These are phyloP conservation scores for Cataglyphis cursor DNA, from an alignment of 2,888 invertebrate genomes.

Conservation along the genomic window DNA sequence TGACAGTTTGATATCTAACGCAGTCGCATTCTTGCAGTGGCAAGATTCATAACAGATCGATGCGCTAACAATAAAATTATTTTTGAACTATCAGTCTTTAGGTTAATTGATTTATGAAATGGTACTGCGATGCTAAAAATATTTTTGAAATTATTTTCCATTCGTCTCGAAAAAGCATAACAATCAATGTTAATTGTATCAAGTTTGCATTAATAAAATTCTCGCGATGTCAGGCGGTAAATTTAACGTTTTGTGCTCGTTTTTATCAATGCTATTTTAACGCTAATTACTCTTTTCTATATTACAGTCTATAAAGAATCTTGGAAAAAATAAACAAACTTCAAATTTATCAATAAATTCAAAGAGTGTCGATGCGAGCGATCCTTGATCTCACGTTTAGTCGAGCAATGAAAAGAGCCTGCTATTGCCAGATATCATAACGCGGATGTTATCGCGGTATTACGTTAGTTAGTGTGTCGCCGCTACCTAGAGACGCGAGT, in stretches of 20 bases:
- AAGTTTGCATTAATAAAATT: neutral
- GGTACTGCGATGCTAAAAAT: neutral
- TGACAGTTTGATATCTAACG: neutral
- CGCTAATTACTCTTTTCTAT: neutral
- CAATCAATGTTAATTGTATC: neutral
- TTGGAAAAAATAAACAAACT: neutral
- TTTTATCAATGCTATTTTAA: neutral
- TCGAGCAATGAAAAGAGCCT: conserved; percentile 28
- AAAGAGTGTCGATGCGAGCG: neutral
- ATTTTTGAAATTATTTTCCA: neutral
- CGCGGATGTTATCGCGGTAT: conserved; percentile 38
- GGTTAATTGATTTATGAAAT: neutral
- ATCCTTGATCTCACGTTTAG: neutral
- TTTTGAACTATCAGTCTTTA: neutral
- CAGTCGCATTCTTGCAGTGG: neutral
- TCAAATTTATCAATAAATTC: conserved; percentile 21
- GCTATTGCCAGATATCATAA: conserved; percentile 17
- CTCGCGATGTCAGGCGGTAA: neutral
- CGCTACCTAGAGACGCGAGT: conserved; percentile 42
- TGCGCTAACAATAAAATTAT: neutral
- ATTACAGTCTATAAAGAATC: neutral
- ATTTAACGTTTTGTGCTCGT: neutral
- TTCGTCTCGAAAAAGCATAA: neutral
- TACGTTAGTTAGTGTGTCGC: conserved; percentile 26
- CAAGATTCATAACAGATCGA: neutral